Base-by-base conservation (phyloP, 2,113 vertebrate species). In the Sisor rabdophorus region DNA sequence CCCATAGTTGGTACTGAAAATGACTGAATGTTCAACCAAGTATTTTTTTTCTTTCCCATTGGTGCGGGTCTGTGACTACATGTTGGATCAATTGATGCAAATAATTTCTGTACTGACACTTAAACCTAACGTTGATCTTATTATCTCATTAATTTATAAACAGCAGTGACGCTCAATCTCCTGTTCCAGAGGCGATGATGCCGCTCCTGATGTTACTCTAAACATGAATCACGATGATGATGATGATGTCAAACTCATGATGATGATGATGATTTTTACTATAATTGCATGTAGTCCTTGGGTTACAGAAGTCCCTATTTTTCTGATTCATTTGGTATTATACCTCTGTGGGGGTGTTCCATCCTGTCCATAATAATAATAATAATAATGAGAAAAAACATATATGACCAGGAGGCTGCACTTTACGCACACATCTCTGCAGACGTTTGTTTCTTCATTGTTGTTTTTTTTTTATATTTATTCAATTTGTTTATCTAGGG, bases 381-480 rank as follows among this genome's bases (percentile, higher is more conserved):
- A 36, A 68, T 36, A 7, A 36, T 36, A 7, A 36, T 36, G 32
- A 36, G 7, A 36, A 36, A 36, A 36, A 36, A 3, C 32, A 36
- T 36, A 44, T 59, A 52, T 74, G 73, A 73, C 47, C 56, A 10
- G 20, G 72, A 26, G 70, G 70, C 56, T 65, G 61, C 73, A 73
- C 68, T 73, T 75, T 70, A 70, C 55, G 47, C 48, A 58, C 68
- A 72, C 55, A 53, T 63, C 63, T 64, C 53, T 15, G 4, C 74
- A 55, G 11, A 28, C 1, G 32, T n/a, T 82, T 53, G 71, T 55
- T 63, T 50, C 16, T 76, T 73, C 53, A 28, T 77, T 74, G 63
- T 40, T 69, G 26, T 19, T 20, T 63, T 75, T 24, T 69, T 20
- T 63, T 75, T 24, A 63, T 82, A 82, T 82, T 82, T 80, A 80